phyloP scores from a whole-genome alignment of 2,113 vertebrate genomes.

The Mastomys natalensis region DNA sequence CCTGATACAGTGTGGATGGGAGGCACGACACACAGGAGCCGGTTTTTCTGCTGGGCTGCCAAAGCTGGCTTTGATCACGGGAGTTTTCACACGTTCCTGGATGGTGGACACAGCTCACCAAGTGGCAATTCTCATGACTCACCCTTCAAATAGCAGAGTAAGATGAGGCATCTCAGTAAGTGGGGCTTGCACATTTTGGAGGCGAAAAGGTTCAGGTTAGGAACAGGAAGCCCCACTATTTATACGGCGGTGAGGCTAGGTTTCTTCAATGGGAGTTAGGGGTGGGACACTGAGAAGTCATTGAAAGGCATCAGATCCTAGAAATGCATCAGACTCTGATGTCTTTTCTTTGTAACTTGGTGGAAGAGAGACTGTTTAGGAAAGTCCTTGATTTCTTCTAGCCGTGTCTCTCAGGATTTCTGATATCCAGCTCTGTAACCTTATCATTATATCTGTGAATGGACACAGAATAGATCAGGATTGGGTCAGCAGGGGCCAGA shows the following conservation, averaged over 20 bases:
- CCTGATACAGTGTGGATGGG: neutral
- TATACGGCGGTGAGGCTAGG: constrained; percentile 41
- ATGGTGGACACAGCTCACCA: neutral
- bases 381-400: neutral
- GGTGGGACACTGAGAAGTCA: constrained; percentile 34
- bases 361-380: neutral
- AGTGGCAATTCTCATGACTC: neutral
- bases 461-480: neutral
- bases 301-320: neutral
- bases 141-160: constrained; percentile 64
- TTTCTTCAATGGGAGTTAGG: neutral
- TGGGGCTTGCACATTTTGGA: constrained; percentile 58
- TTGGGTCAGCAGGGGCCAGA: neutral
- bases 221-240: constrained; percentile 31
- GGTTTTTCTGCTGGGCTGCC: neutral
- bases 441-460: neutral
- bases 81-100: neutral
- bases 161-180: neutral
- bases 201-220: neutral
- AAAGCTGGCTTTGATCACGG: neutral
- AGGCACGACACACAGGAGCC: neutral
- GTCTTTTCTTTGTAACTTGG: neutral
- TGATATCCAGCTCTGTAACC: neutral
- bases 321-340: neutral
- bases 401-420: neutral